These are phyloP conservation scores for Hydrozoanthus tunicans DNA, from an alignment of 64 coral and sea anemone species.

Conservation along the genomic window DNA sequence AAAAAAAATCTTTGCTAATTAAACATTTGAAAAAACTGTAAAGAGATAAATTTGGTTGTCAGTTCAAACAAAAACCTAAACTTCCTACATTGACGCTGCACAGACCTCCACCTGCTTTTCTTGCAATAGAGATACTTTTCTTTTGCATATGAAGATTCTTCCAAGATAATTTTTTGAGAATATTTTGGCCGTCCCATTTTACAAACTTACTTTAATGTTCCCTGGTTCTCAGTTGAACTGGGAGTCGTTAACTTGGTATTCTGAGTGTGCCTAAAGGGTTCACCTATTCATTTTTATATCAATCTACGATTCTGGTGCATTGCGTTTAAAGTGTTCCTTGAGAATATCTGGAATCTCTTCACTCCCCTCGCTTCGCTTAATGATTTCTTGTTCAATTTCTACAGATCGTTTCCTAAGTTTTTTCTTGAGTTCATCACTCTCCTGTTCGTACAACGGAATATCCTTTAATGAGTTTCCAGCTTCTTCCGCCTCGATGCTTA, in stretches of 20 bases:
- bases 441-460: slow-evolving; percentile 76
- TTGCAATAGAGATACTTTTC: no score
- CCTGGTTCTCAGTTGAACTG: not conserved
- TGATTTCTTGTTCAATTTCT: slow-evolving; percentile 81
- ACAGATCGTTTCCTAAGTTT: slow-evolving; percentile 87
- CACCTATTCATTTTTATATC: not conserved
- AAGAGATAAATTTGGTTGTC: not conserved
- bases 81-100: no score
- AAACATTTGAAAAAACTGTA: no score
- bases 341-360: slow-evolving; percentile 53
- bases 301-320: slow-evolving; percentile 8
- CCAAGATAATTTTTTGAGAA: not conserved
- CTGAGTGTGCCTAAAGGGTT: not conserved
- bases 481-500: slow-evolving; percentile 76
- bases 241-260: not conserved
- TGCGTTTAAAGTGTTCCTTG: slow-evolving; percentile 50
- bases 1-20: no score
- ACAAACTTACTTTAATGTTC: not conserved
- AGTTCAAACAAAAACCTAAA: no score
- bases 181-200: not conserved
- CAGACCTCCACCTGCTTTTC: no score
- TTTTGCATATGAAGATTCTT: no score
- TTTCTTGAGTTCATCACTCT: slow-evolving; percentile 74
- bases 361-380: slow-evolving; percentile 60
- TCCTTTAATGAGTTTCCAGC: slow-evolving; percentile 74